phyloP scores from a whole-genome alignment of 2,888 invertebrate genomes.

The Drosophila villosipedis region DNA sequence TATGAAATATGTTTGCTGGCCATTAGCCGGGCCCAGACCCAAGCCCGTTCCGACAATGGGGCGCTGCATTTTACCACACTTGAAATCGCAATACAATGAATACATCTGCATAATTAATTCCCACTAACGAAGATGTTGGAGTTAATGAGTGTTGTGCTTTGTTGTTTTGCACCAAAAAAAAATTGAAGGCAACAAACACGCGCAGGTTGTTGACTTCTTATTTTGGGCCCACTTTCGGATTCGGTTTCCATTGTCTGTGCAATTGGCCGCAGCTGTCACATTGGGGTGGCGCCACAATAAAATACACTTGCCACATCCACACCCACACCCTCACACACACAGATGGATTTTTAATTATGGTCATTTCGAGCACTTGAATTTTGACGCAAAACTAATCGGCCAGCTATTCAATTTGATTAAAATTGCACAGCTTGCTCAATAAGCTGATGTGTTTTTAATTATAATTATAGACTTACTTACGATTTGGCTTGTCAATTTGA shows the following conservation, averaged over 20 bases:
- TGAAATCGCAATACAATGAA: constrained; percentile 81
- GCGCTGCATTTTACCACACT: constrained; percentile 80
- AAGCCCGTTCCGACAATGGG: constrained; percentile 57
- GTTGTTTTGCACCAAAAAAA: constrained; percentile 64
- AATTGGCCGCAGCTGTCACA: constrained; percentile 57
- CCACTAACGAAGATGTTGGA: constrained; percentile 77
- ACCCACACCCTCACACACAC: constrained; percentile 14
- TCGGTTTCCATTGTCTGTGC: constrained; percentile 46
- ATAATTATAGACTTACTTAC: constrained; percentile 35
- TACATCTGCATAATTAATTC: constrained; percentile 81
- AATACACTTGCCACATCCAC: constrained; percentile 62
- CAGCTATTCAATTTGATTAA: constrained; percentile 18
- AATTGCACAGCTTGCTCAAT: constrained; percentile 44
- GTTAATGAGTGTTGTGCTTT: constrained; percentile 65
- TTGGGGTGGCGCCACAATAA: constrained; percentile 43
- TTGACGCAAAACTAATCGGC: constrained; percentile 28
- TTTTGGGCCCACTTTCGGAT: constrained; percentile 57
- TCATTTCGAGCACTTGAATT: constrained; percentile 61
- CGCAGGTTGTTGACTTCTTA: constrained; percentile 78
- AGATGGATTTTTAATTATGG: constrained; percentile 78
- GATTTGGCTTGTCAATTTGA: constrained; percentile 42
- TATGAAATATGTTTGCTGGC: constrained; percentile 22
- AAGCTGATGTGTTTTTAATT: constrained; percentile 72
- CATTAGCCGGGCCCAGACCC: constrained; percentile 47
- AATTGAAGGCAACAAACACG: constrained; percentile 76